These are phyloP conservation scores for Ceuthmochares aereus DNA, from an alignment of 2,113 vertebrate species.

Conservation along the genomic window DNA sequence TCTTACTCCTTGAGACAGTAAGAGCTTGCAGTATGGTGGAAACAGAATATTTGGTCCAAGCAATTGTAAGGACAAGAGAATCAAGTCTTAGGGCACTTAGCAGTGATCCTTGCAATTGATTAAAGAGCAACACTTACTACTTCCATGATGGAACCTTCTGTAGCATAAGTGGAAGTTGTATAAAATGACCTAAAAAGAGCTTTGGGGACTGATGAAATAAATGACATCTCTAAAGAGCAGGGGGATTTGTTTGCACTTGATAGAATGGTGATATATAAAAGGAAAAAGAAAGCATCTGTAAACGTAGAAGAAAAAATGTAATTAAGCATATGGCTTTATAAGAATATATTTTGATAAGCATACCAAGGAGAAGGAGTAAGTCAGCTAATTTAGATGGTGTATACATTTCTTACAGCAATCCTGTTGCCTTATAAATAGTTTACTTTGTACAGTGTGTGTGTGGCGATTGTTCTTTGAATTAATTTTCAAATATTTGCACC, in stretches of 20 bases:
- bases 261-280: background rate
- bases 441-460: background rate
- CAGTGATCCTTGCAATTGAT: slow-evolving; percentile 8
- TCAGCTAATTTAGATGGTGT: background rate
- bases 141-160: background rate
- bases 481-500: background rate
- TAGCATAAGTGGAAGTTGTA: background rate
- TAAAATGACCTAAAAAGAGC: background rate
- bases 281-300: background rate
- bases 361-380: background rate
- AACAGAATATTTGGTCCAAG: background rate
- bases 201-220: background rate
- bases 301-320: background rate
- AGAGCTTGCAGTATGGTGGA: background rate
- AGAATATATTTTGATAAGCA: background rate
- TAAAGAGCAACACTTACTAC: background rate
- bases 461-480: background rate
- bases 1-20: background rate
- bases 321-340: background rate
- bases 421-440: background rate
- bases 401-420: background rate
- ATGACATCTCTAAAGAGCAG: background rate
- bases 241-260: background rate
- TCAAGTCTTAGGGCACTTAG: background rate
- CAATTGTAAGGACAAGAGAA: background rate